phyloP scores from a whole-genome alignment of 2,888 invertebrate species.

The Hyposoter dolosus region DNA sequence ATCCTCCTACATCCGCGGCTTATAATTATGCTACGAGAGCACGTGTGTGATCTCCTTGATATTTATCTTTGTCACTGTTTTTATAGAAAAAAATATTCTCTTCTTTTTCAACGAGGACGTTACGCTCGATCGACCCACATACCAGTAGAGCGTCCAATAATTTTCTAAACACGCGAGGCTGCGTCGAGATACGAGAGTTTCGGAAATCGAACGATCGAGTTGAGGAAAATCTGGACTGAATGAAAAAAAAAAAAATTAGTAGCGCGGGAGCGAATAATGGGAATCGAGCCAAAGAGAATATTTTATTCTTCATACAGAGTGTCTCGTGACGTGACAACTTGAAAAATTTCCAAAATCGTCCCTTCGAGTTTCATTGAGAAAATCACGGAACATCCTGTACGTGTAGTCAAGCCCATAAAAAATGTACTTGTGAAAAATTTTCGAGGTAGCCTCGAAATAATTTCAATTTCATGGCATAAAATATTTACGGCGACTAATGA shows the following conservation, averaged over 20 bases:
- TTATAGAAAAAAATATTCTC: neutral
- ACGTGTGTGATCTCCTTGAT: conserved; percentile 35
- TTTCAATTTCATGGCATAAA: neutral
- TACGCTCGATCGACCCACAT: conserved; percentile 69
- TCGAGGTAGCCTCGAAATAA: neutral
- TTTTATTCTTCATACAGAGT: neutral
- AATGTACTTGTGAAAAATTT: neutral
- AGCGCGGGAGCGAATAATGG: neutral
- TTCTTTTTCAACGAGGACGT: conserved; percentile 50
- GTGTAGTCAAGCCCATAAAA: neutral
- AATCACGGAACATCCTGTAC: neutral
- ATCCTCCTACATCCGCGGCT: conserved; percentile 25
- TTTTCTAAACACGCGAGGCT: conserved; percentile 57
- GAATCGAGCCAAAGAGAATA: neutral
- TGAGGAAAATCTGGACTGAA: neutral
- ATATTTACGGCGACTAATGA: neutral
- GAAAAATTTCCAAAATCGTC: neutral
- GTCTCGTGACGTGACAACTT: neutral
- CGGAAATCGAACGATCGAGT: neutral
- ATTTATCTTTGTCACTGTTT: conserved; percentile 18
- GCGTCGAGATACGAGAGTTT: neutral
- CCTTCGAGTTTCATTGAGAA: neutral
- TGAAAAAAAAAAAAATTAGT: neutral
- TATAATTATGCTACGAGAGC: conserved; percentile 15
- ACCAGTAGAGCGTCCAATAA: conserved; percentile 68